Base-by-base conservation (phyloP, 2,888 invertebrate genomes). In the Drosophila yooni region DNA sequence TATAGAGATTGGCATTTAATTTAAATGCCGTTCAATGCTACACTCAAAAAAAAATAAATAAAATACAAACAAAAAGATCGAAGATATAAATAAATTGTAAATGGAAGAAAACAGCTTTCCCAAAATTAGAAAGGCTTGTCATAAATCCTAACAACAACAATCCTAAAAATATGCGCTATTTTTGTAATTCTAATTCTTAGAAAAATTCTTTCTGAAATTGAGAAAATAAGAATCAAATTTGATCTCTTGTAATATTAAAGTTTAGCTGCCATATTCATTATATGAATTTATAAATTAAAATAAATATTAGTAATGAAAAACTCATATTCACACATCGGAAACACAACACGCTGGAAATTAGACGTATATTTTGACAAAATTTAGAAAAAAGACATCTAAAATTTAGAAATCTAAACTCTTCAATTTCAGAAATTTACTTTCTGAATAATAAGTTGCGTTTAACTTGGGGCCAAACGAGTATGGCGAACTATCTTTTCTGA, bases 1-100 rank as follows among this genome's bases (percentile, higher is more conserved):
- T 48, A 38, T 46, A 52, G 63, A 34, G 74, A 74, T 79, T 82
- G 79, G 67, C 88, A 76, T 88, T 89, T 89, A 79, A 85, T 77
- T 82, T 82, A 76, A 76, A 82, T 83, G 86, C 62, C 67, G 69
- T 69, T 83, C 51, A 63, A 59, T 31, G 67, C 52, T n/a, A 33
- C 61, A 72, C 72, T 15, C 1, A 15, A 46, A 25, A 46, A 46
- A 33, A 25, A 25, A 21, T 21, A 46, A 46, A 43, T 13, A 46
- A 25, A 25, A 13, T 11, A 15, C 8, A 18, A 36, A 7, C 36
- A 38, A 38, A 38, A 38, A 8, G 2, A 38, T 2, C 21, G 21
- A 21, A 7, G 3, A 25, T 25, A 15, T 21, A 25, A 25, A 46
- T 46, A 7, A 25, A 25, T 15, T 25, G 25, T 46, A 25, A 46